A percentile compares a stretch with the other conserved stretches of the same genome.
Evolutionary conservation across 2,113 vertebrate genomes (phyloP).

Genomic region (Colistium nudipinnis): DNA sequence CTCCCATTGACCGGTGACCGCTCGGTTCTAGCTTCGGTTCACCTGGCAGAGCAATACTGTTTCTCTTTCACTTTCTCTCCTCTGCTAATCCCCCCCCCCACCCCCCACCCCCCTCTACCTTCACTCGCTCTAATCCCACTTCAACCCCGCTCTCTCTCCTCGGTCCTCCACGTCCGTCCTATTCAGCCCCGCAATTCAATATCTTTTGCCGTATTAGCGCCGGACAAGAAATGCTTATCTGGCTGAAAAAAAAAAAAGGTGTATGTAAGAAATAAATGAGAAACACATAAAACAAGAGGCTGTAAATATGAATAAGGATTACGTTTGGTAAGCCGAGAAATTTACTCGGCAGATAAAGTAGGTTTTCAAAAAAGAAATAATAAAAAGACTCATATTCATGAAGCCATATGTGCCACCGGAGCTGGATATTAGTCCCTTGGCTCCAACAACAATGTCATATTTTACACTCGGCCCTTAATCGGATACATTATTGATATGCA

Average conservation of each 20-base stretch:
- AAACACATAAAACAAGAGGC: slow-evolving; percentile 47
- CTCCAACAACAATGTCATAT: slow-evolving; percentile 33
- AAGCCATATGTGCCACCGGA: slow-evolving; percentile 28
- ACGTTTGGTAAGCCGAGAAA: slow-evolving; percentile 58
- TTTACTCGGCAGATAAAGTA: slow-evolving; percentile 39
- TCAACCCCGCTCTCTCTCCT: no score
- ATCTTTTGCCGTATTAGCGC: slow-evolving; percentile 60
- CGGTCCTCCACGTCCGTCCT: slow-evolving; percentile 40
- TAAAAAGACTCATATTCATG: slow-evolving; percentile 53
- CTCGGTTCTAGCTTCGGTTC: slow-evolving; percentile 58
- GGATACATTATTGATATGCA: slow-evolving; percentile 58
- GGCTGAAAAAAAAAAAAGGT: slow-evolving; percentile 54
- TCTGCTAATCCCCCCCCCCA: slow-evolving; percentile 60
- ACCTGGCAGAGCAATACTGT: slow-evolving; percentile 67
- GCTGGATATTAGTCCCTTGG: slow-evolving; percentile 35
- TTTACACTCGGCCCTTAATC: slow-evolving; percentile 49
- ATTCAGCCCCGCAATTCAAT: slow-evolving; percentile 58
- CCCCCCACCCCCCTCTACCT: slow-evolving; percentile 5
- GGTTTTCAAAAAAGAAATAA: slow-evolving; percentile 48
- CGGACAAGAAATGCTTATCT: slow-evolving; percentile 63
- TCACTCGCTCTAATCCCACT: slow-evolving; percentile 31
- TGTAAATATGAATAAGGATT: slow-evolving; percentile 73
- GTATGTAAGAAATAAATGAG: slow-evolving; percentile 54
- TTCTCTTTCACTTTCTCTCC: slow-evolving; percentile 46
- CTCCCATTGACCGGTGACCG: slow-evolving; percentile 55